A percentile compares a stretch with the other conserved stretches of the same genome.
Evolutionary conservation across 2,888 invertebrate species (phyloP).

Genomic region (Limnephilus lunatus): DNA sequence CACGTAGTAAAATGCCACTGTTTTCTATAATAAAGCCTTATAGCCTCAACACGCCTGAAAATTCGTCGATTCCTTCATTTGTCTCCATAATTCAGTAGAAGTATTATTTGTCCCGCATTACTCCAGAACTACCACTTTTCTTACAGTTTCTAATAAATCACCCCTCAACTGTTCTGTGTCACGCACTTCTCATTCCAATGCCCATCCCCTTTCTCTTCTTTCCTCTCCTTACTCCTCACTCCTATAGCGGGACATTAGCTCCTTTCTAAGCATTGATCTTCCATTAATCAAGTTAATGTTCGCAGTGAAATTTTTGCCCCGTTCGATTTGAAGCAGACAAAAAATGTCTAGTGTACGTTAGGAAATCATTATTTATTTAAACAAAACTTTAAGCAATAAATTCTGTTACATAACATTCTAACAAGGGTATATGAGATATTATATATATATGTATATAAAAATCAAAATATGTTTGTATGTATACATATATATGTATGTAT

Average conservation of each 20-base stretch:
- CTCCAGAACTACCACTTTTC: not conserved
- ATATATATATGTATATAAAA: too few species aligned
- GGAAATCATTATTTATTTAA: not conserved
- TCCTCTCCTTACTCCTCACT: not conserved
- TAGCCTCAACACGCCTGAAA: not conserved
- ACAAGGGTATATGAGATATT: not conserved
- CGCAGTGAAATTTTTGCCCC: not conserved
- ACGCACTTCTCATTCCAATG: not conserved
- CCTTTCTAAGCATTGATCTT: constrained; percentile 10
- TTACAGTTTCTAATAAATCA: constrained; percentile 6
- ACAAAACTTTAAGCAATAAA: not conserved
- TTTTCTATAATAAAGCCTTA: not conserved
- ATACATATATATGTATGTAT: too few species aligned
- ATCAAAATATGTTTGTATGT: too few species aligned
- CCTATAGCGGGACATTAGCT: not conserved
- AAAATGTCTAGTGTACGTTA: not conserved
- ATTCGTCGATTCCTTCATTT: not conserved
- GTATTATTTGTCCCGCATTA: constrained; percentile 11
- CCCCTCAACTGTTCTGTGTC: not conserved
- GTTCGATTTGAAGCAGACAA: not conserved
- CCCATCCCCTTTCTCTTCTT: not conserved
- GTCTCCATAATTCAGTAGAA: not conserved
- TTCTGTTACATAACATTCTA: not conserved
- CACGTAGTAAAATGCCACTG: not conserved
- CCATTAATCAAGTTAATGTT: constrained; percentile 9